These are phyloP conservation scores for Hydrophis major DNA, from an alignment of 2,797 vertebrate genomes.

Conservation along the genomic window DNA sequence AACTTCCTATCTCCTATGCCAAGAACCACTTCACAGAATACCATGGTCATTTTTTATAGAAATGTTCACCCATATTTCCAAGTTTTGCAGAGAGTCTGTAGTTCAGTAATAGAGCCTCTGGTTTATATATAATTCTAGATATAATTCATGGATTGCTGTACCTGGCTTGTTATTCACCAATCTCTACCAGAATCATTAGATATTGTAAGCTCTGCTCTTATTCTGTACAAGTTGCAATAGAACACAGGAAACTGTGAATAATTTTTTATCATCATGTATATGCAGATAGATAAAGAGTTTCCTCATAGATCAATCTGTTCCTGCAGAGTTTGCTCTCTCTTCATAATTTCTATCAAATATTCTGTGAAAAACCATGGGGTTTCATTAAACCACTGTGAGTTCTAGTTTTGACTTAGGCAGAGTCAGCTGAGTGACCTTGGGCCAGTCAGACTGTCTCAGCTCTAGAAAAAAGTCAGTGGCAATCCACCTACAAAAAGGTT, in stretches of 20 bases:
- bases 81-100: not conserved
- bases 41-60: not conserved
- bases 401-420: not conserved
- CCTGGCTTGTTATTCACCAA: not conserved
- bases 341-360: not conserved
- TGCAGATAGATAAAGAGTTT: not conserved
- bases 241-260: not conserved
- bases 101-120: not conserved
- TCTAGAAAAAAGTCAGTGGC: not conserved
- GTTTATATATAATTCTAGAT: not conserved
- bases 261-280: not conserved
- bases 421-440: not conserved
- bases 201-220: not conserved
- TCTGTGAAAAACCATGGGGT: not conserved
- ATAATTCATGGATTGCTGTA: not conserved
- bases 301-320: not conserved
- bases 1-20: not conserved
- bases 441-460: not conserved
- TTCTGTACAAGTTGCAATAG: not conserved
- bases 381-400: not conserved
- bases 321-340: not conserved
- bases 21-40: not conserved
- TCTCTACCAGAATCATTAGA: not conserved
- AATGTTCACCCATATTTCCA: not conserved
- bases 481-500: too few species aligned